Evolutionary conservation across 2,797 vertebrate species (phyloP).

Genomic region (Varecia variegata): DNA sequence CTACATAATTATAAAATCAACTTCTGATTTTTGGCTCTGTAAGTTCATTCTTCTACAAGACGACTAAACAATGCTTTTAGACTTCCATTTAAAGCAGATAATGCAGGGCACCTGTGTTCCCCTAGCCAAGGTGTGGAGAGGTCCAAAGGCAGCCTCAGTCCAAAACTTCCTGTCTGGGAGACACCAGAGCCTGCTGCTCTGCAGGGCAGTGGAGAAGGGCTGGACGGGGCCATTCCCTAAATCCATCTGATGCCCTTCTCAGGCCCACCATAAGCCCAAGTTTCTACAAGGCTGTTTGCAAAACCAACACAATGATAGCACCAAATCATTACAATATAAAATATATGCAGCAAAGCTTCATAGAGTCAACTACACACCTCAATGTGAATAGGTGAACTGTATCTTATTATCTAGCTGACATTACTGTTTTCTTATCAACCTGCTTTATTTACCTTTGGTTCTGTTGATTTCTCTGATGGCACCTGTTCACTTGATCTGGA

Average conservation of each 20-base stretch:
- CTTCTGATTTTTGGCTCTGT: not conserved
- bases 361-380: not conserved
- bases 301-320: not conserved
- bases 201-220: not conserved
- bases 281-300: not conserved
- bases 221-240: accelerated
- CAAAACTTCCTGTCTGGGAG: not conserved
- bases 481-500: conserved; percentile 51
- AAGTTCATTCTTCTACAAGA: not conserved
- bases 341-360: not conserved
- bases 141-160: not conserved
- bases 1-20: not conserved
- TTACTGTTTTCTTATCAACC: not conserved
- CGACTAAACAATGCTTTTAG: not conserved
- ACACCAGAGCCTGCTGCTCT: not conserved
- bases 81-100: not conserved
- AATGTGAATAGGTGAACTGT: not conserved
- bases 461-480: conserved; percentile 30
- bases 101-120: not conserved
- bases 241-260: not conserved
- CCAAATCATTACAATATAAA: not conserved
- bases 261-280: not conserved
- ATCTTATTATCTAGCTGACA: not conserved
- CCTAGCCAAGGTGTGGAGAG: not conserved
- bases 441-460: conserved; percentile 75